Base-by-base conservation (phyloP, 1,140 invertebrate species). In the Microplitis mediator region DNA sequence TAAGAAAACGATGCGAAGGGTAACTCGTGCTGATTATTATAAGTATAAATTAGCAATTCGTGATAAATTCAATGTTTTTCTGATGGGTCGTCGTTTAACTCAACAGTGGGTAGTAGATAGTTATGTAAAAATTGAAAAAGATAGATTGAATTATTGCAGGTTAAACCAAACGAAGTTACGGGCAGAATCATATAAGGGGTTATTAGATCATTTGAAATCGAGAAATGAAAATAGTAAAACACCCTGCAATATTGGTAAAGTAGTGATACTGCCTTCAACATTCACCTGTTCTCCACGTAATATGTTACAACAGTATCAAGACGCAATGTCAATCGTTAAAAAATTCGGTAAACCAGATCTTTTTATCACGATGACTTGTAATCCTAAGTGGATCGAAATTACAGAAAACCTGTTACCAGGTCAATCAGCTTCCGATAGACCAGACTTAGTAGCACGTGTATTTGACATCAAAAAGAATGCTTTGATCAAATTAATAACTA, bases 21-120 rank as follows among this genome's bases (percentile, higher is more conserved):
- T 71, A 54, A 51, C 69, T 4, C 58, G 60, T 64, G 13, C 50
- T 34, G 69, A 56, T 52, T 64, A 71, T 50, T 5, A 14, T 11
- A 62, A 60, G 51, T 35, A 71, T 54, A 60, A 31, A 52, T 45
- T 71, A 60, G 69, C 69, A 32, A 39, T 39, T 3, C 52, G 52
- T 9, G 52, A 54, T 54, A 13, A 54, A 4, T 54, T 54, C 13
- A 54, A 54, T 54, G 13, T 14, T 14, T 54, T 54, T 23, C 13
- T 54, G 13, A 3, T n/a, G 13, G 52, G 13, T 13, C 13, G 52
- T 9, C 13, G 16, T 4, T 54, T 54, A 23, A 54, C 52, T 9
- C 52, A 54, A 13, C 52, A 54, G 13, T 54, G 16, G 13, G 13
- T 54, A 23, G 16, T 54, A 9, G 52, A 54, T 54, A 23, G 13